Conservation (phyloP, 2,113 vertebrate genomes). For the Eudorcas thomsonii region DNA sequence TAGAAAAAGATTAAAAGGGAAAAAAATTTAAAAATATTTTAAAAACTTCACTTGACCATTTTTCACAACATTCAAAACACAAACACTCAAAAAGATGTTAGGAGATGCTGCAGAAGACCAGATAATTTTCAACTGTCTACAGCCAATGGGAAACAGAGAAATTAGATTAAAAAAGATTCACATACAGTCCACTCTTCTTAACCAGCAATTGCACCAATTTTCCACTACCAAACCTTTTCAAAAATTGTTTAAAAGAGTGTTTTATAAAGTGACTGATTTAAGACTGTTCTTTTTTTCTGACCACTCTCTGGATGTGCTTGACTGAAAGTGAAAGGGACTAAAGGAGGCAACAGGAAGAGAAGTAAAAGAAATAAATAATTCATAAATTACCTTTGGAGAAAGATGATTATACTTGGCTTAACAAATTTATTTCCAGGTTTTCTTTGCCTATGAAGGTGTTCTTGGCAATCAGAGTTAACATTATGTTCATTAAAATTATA, state of each 20-base stretch:
- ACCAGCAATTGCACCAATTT: not conserved
- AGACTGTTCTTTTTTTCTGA: conserved; percentile 9
- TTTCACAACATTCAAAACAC: conserved; percentile 12
- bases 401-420: conserved; percentile 26
- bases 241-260: conserved; percentile 10
- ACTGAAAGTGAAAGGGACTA: not conserved
- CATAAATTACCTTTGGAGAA: not conserved
- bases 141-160: conserved; percentile 17
- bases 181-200: not conserved
- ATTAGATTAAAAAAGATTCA: not conserved
- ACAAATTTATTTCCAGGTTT: conserved; percentile 44
- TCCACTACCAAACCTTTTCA: not conserved
- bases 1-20: not conserved
- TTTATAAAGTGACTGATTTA: not conserved
- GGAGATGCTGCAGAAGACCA: not conserved
- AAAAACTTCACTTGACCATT: not conserved
- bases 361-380: not conserved
- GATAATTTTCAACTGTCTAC: not conserved
- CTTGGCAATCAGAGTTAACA: not conserved
- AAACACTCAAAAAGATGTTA: conserved; percentile 12
- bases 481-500: conserved; percentile 7
- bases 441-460: conserved; percentile 3
- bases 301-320: not conserved
- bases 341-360: conserved; percentile 27
- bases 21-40: not conserved